Percentiles rank a stretch among this genome's conserved stretches.
These are phyloP conservation scores for Scylla paramamosain DNA, from an alignment of 1,140 invertebrate species.

Conservation along the genomic window DNA sequence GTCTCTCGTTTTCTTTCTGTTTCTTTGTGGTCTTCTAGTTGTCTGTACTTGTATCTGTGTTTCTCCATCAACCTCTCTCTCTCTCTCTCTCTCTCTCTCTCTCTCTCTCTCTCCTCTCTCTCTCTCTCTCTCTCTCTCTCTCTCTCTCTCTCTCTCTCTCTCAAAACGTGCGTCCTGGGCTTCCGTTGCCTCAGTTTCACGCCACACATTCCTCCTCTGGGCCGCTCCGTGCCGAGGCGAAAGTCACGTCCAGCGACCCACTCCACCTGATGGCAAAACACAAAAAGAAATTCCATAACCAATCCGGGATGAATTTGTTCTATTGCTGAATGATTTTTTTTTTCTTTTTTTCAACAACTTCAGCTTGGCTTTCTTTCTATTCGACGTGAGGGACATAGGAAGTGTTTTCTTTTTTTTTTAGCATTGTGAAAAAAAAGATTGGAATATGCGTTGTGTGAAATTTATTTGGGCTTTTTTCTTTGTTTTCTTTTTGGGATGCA, in stretches of 20 bases:
- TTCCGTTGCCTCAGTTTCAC: not conserved
- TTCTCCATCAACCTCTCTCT: not conserved
- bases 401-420: no score
- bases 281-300: not conserved
- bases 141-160: conserved; percentile 3
- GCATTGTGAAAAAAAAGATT: no score
- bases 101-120: not conserved
- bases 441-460: no score
- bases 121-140: not conserved
- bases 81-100: not conserved
- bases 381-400: not conserved
- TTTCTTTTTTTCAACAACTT: not conserved
- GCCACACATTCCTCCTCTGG: not conserved
- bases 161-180: not conserved
- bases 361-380: not conserved
- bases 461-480: no score
- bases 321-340: not conserved
- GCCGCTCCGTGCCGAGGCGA: not conserved
- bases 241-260: not conserved
- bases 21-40: not conserved
- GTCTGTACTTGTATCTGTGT: not conserved
- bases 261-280: not conserved
- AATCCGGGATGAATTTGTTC: not conserved
- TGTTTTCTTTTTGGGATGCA: no score
- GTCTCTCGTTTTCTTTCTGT: not conserved